Evolutionary conservation across 1,140 invertebrate genomes (phyloP).

Genomic region (Leptinotarsa defecta): DNA sequence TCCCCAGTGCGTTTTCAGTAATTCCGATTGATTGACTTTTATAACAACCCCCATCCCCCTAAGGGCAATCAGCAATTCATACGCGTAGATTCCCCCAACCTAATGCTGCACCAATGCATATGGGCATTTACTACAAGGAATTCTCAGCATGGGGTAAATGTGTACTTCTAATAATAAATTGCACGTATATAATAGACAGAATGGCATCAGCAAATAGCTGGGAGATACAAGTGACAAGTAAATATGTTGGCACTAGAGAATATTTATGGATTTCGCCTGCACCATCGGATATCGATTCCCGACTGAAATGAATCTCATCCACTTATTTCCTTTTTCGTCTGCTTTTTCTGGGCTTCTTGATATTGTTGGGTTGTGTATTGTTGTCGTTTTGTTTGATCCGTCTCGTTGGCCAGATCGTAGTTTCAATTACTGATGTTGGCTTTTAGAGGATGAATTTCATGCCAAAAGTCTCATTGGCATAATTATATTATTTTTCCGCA

Average conservation of each 20-base stretch:
- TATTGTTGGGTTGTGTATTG: neutral
- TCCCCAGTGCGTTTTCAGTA: too few species aligned
- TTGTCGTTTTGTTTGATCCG: constrained; percentile 6
- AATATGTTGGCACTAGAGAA: constrained; percentile 18
- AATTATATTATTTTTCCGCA: too few species aligned
- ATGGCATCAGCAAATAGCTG: constrained; percentile 19
- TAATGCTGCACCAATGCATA: neutral
- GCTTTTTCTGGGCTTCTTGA: neutral
- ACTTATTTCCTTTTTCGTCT: constrained; percentile 7
- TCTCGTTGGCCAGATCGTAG: neutral
- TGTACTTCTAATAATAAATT: constrained; percentile 23
- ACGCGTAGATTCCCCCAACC: neutral
- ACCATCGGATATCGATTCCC: constrained; percentile 6
- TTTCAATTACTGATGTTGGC: neutral
- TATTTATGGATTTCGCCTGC: constrained; percentile 12
- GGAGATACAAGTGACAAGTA: constrained; percentile 23
- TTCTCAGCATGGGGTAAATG: neutral
- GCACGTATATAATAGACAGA: constrained; percentile 13
- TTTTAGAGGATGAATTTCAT: neutral
- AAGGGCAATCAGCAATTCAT: constrained; percentile 3
- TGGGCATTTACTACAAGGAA: constrained; percentile 12
- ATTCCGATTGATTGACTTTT: too few species aligned
- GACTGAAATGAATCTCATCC: neutral
- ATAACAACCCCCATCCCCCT: neutral
- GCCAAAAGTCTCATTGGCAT: neutral